Percentiles rank a stretch among this genome's conserved stretches.
phyloP scores from a whole-genome alignment of 2,888 invertebrate species.

The Euproctis similis region DNA sequence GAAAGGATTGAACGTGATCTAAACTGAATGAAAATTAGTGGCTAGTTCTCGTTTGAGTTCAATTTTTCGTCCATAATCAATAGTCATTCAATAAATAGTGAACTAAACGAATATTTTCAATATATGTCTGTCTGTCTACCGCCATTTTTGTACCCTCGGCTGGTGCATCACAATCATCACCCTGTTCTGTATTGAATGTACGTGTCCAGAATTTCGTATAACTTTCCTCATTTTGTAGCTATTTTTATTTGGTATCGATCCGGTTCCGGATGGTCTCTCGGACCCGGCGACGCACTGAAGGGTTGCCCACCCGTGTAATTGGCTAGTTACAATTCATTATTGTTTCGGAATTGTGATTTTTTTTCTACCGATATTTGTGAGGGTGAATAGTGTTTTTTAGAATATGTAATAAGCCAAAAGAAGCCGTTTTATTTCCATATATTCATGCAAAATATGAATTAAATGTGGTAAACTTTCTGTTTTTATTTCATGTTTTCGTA shows the following conservation, averaged over 20 bases:
- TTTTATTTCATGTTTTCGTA: no score
- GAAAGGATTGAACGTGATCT: no score
- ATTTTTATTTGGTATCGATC: conserved; percentile 69
- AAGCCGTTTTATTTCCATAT: no score
- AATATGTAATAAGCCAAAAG: no score
- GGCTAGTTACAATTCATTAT: conserved; percentile 72
- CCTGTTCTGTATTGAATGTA: conserved; percentile 70
- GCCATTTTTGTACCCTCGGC: conserved; percentile 46
- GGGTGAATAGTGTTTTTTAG: conserved; percentile 3
- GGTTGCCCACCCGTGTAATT: conserved; percentile 69
- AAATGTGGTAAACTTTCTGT: no score
- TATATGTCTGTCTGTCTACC: conserved; percentile 43
- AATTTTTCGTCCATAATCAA: no score
- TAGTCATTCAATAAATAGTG: conserved; percentile 13
- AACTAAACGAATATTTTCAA: conserved; percentile 45
- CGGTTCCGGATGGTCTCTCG: conserved; percentile 27
- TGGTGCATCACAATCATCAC: conserved; percentile 71
- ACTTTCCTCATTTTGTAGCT: conserved; percentile 63
- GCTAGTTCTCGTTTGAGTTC: no score
- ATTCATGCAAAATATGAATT: no score
- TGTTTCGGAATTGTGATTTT: conserved; percentile 42
- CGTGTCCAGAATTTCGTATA: conserved; percentile 61
- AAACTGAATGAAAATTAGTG: no score
- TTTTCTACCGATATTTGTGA: conserved; percentile 23
- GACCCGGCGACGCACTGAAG: conserved; percentile 49